phyloP scores from a whole-genome alignment of 2,888 invertebrate genomes.

The Drosophila mulleri region DNA sequence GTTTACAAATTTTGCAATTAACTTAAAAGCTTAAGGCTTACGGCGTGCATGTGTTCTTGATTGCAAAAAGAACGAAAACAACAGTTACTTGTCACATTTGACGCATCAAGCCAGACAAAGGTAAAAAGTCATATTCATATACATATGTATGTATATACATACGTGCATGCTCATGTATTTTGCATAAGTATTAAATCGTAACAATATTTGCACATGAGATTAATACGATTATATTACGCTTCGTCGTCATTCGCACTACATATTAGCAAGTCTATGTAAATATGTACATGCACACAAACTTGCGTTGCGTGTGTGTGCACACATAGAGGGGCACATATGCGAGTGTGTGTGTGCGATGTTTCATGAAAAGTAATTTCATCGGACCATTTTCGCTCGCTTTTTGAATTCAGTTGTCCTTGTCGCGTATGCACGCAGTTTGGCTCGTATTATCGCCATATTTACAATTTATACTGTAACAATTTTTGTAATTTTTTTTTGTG shows the following conservation, averaged over 20 bases:
- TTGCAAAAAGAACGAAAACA: conserved; percentile 67
- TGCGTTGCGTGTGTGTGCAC: conserved; percentile 2
- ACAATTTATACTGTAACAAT: conserved; percentile 1
- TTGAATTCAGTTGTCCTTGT: conserved; percentile 22
- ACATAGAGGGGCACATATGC: conserved; percentile 9
- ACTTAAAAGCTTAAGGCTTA: conserved; percentile 42
- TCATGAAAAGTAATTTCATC: conserved; percentile 68
- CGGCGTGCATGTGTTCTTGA: conserved; percentile 53
- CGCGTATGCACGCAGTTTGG: conserved; percentile 8
- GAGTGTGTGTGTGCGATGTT: conserved; percentile 21
- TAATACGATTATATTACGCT: conserved; percentile 62
- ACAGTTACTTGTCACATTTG: conserved; percentile 75
- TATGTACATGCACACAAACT: conserved; percentile 15
- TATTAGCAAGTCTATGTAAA: conserved; percentile 41
- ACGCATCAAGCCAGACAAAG: conserved; percentile 59
- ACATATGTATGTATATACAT: no score
- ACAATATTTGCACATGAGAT: conserved; percentile 67
- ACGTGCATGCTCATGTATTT: conserved; percentile 17
- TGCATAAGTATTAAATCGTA: conserved; percentile 49
- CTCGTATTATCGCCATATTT: conserved; percentile 33
- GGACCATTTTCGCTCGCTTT: conserved; percentile 57
- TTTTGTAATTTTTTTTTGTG: not conserved
- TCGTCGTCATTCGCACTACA: conserved; percentile 22
- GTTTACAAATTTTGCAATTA: conserved; percentile 41
- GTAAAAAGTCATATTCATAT: conserved; percentile 44